Conservation (phyloP, 1,140 invertebrate species). For the Fopius arisanus region DNA sequence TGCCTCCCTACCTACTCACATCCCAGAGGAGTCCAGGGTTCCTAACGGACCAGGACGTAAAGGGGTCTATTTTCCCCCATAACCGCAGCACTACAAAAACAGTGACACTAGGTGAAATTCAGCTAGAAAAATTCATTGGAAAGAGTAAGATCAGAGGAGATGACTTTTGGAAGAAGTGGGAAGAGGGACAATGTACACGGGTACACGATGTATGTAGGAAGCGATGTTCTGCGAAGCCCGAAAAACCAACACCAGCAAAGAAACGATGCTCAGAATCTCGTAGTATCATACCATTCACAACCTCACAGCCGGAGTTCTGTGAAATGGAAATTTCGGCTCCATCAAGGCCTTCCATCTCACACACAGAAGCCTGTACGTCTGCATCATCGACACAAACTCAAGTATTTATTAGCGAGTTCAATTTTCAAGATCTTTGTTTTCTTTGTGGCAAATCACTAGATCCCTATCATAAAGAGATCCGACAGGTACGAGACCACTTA, state of each 20-base stretch:
- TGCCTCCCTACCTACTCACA: no score
- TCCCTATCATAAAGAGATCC: not conserved
- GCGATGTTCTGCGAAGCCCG: not conserved
- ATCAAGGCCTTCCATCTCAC: not conserved
- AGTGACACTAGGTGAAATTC: not conserved
- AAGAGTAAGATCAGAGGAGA: conserved; percentile 13
- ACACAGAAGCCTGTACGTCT: not conserved
- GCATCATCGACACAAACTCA: not conserved
- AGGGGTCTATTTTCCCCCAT: no score
- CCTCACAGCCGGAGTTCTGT: no score
- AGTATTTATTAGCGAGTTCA: not conserved
- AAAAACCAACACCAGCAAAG: not conserved
- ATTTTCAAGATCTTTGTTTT: not conserved
- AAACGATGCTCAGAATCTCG: not conserved
- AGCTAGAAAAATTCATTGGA: conserved; percentile 4
- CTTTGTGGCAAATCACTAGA: not conserved
- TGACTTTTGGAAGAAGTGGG: conserved; percentile 1
- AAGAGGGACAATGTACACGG: not conserved
- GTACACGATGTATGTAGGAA: not conserved
- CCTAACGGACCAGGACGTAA: no score
- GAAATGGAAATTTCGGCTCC: not conserved
- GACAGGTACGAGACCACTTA: not conserved
- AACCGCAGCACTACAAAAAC: no score
- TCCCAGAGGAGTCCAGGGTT: no score
- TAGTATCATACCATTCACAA: no score